Base-by-base conservation (phyloP, 2,797 vertebrate genomes). In the Hemibagrus guttatus region DNA sequence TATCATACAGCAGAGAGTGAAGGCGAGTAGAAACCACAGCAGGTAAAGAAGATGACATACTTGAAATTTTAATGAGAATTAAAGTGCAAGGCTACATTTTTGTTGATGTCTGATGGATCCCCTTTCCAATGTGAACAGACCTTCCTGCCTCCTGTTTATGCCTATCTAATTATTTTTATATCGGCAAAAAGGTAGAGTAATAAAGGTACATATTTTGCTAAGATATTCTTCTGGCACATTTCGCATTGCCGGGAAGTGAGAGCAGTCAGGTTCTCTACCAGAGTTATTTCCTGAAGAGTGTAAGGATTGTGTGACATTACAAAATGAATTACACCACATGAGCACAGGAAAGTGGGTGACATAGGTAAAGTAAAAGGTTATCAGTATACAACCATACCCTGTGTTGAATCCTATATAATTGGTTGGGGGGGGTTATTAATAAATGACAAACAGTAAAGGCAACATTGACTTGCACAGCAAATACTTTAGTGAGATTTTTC, bases 371-470 rank as follows among this genome's bases (percentile, higher is more conserved):
- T 23, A 7, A 61, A 81, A 63, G 58, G 58, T 81, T 63, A 81
- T 81, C 58, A 63, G 13, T 23, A 63, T 81, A 61, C 13, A 61
- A 81, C 42, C 58, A 81, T 81, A 42, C 14, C 42, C 42, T 28
- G 59, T 28, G 21, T 28, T 64, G 42, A 64, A 28, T 46, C 7
- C 17, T 9, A 6, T 81, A 26, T 64, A 49, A 49, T 3, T 42
- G 35, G 12, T 7, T 7, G 14, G 23, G 46, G 28, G 4, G 54
- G n/a, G 6, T 63, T 63, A 63, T 61, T 28, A 49, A 6, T 81
- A 49, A 81, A 81, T 64, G 79, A 17, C 23, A 63, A 81, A 81
- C 13, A 81, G 14, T 11, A 61, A 80, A 35, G 16, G 54, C 46
- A 76, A 2, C 39, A 78, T 46, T 81, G 8, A 42, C 12, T 26